Evolutionary conservation across 2,888 invertebrate species (phyloP), one percentile per base, ranked within the genome.

Genomic region (Neria commutata): DNA sequence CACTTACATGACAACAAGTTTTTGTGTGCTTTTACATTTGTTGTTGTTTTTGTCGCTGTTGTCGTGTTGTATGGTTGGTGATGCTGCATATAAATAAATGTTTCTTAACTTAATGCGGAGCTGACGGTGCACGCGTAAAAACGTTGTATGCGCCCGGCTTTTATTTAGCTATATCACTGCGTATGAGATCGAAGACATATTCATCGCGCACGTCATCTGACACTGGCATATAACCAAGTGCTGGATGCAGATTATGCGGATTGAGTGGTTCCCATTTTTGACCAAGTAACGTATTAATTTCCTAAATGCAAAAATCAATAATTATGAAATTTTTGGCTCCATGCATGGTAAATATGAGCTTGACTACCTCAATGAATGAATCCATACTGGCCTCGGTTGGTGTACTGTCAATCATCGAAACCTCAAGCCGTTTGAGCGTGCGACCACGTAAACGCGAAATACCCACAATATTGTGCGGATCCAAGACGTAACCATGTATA

Each of bases 401-500:
- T 47, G 74, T 67, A 63, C 74, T 73, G 59, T 79, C 79, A 56
- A 80, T 71, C 75, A 79, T 75, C 26, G 81, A 81, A n/a, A 81
- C 77, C 66, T 81, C 81, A 11, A 81, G 66, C 17, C 76, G 78
- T 54, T 76, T 78, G 37, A 81, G 65, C 29, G 73, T 72, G 10
- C 75, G 71, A 26, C 81, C 80, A 29, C 81, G 74, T 37, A 81
- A 66, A 14, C 81, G 73, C 17, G 81, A 79, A 57, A 81, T 80
- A 33, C 81, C 81, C 33, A 81, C 75, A 60, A 81, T 70, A 66
- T 81, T 81, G 62, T 81, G 78, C 49, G 80, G 77, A 75, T 81
- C 81, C 70, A 81, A 67, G 19, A 77, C 72, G 62, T 81, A 80
- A 29, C 81, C 87, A 65, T 86, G 83, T 10, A 87, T 77, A 45